Evolutionary conservation across 2,888 invertebrate species (phyloP), one percentile per base, ranked within the genome.

Genomic region (Xanthorhoe designata): DNA sequence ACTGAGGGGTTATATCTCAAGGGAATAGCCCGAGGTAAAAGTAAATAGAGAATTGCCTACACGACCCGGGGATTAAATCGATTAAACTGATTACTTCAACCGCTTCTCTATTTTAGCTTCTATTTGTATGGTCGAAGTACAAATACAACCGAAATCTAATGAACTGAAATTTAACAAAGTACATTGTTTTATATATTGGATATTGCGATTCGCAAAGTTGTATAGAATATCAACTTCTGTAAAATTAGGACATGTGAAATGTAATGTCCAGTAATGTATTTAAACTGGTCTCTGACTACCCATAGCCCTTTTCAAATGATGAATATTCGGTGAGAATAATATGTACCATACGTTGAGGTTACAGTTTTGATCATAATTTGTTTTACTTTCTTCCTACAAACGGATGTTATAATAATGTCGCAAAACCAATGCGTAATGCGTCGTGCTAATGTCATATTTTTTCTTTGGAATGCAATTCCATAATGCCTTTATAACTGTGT

Each of bases 381-480:
- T 32, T 32, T 32, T 7, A 32, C 32, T 32, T 32, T 32, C 8
- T 32, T 7, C 1, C 38, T 38, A 38, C 13, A 7, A 38, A 10
- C 13, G 13, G 0, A 10, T 42, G 13, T 13, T 42, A n/a, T n/a
- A 10, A 13, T 24, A 24, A 24, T 1, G 24, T 3, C 24, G 13
- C 38, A 10, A 13, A 42, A 13, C 38, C 10, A 13, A 42, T 3
- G 13, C 38, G 38, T 13, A 13, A 13, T 13, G 13, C 0, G 13
- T 2, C 38, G 38, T 2, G 13, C 9, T 2, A 10, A 17, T 29
- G 32, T 15, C 29, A 19, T 32, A 13, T 55, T 45, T 53, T 53
- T 66, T 53, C 42, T 10, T 58, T 51, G 61, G 59, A 63, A 52
- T 58, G 62, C 50, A 35, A 60, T 60, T 61, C 13, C 24, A 54